Evolutionary conservation across 2,888 invertebrate species (phyloP).

Genomic region (Callimorpha dominula): DNA sequence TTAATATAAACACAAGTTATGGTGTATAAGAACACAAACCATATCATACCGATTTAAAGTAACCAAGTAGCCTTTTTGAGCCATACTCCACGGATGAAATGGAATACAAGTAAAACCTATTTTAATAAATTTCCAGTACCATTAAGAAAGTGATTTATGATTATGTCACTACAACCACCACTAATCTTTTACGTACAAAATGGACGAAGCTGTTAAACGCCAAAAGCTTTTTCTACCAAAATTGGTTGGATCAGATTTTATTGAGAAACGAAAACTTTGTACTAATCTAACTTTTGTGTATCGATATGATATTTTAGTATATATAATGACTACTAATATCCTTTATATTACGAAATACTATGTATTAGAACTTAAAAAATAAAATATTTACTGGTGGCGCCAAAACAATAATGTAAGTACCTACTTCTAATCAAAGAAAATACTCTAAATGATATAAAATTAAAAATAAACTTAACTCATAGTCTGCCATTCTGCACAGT

Average conservation of each 20-base stretch:
- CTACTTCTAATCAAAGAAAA: background rate
- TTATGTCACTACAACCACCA: background rate
- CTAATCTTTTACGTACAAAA: too few species aligned
- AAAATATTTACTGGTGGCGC: too few species aligned
- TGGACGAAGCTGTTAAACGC: background rate
- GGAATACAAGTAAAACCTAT: too few species aligned
- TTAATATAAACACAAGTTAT: too few species aligned
- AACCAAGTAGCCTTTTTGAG: too few species aligned
- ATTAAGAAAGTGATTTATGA: too few species aligned
- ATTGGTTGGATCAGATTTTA: background rate
- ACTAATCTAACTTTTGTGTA: background rate
- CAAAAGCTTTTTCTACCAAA: background rate
- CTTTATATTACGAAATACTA: background rate
- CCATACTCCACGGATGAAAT: too few species aligned
- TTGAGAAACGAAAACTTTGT: background rate
- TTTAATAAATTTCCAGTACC: too few species aligned
- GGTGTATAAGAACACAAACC: too few species aligned
- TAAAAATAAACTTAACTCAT: slow-evolving; percentile 4
- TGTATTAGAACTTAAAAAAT: too few species aligned
- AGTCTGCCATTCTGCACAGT: slow-evolving; percentile 12
- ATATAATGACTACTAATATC: background rate
- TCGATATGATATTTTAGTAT: background rate
- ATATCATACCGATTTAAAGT: too few species aligned
- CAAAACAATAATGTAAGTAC: background rate
- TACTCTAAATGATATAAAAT: background rate